Evolutionary conservation across 2,113 vertebrate genomes (phyloP).

Genomic region (Pluvianellus socialis): DNA sequence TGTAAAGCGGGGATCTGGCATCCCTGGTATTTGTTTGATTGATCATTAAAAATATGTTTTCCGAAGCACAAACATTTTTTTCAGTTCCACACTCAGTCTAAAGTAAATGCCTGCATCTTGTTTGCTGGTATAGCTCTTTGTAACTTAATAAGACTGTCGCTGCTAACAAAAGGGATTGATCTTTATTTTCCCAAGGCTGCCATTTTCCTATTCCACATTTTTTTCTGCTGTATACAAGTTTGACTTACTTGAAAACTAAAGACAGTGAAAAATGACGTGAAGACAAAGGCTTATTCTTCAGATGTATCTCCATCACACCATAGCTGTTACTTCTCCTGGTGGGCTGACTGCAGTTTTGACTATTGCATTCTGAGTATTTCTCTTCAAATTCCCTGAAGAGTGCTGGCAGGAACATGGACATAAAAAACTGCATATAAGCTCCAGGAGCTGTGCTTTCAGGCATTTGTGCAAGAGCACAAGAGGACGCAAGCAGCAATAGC

Average conservation of each 20-base stretch:
- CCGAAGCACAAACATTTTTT: background rate
- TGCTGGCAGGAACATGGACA: background rate
- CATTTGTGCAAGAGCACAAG: background rate
- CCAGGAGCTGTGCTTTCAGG: background rate
- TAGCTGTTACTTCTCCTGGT: background rate
- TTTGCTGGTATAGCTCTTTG: background rate
- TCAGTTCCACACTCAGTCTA: background rate
- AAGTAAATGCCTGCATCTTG: background rate
- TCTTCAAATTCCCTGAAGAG: background rate
- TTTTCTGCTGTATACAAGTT: background rate
- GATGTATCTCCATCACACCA: background rate
- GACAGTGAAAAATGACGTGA: background rate
- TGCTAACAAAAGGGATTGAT: background rate
- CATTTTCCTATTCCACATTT: background rate
- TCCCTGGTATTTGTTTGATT: background rate
- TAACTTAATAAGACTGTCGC: background rate
- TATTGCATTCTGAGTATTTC: background rate
- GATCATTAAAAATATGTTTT: background rate
- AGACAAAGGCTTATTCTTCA: background rate
- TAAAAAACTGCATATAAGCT: background rate
- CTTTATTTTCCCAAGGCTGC: background rate
- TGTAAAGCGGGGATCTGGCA: background rate
- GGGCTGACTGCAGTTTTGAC: background rate
- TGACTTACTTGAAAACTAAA: constrained; percentile 7
- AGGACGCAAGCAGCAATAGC: background rate